Conservation (phyloP, 2,113 vertebrate species). For the Polypterus bichir region DNA sequence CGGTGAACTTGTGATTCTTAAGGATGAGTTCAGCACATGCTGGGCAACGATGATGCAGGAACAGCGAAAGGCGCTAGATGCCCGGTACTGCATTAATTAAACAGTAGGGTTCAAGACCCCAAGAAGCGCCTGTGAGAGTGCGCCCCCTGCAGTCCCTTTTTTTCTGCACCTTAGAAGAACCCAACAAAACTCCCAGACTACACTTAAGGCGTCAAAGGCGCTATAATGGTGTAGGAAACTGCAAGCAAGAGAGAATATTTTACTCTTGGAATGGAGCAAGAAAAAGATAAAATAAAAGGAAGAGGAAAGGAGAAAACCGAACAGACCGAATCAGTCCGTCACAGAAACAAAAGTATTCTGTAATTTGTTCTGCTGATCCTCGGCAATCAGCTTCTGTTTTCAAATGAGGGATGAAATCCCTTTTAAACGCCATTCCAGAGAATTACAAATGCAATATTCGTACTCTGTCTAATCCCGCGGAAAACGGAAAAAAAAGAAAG, state of each 20-base stretch:
- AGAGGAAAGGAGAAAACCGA: conserved; percentile 29
- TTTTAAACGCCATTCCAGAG: conserved; percentile 55
- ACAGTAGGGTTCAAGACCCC: too few relatives aligned
- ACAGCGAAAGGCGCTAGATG: too few relatives aligned
- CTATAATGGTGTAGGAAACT: too few relatives aligned
- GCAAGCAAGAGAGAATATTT: not conserved
- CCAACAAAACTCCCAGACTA: too few relatives aligned
- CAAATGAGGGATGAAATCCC: conserved; percentile 10
- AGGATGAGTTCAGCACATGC: too few relatives aligned
- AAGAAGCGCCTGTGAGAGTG: too few relatives aligned
- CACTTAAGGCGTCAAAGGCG: too few relatives aligned
- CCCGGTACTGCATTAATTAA: too few relatives aligned
- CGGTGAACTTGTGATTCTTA: too few relatives aligned
- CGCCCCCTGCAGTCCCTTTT: too few relatives aligned
- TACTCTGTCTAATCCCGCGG: conserved; percentile 53
- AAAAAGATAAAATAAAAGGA: conserved; percentile 10
- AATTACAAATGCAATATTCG: conserved; percentile 65
- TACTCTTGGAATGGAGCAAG: not conserved
- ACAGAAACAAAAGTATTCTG: conserved; percentile 24
- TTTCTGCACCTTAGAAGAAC: too few relatives aligned
- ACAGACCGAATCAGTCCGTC: conserved; percentile 12
- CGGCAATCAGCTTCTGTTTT: conserved; percentile 25
- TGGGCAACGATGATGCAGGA: too few relatives aligned
- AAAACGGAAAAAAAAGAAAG: conserved; percentile 31
- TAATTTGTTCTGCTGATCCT: conserved; percentile 18